Base-by-base conservation (phyloP, 1,140 invertebrate genomes). In the Ostrea denselamellosa region DNA sequence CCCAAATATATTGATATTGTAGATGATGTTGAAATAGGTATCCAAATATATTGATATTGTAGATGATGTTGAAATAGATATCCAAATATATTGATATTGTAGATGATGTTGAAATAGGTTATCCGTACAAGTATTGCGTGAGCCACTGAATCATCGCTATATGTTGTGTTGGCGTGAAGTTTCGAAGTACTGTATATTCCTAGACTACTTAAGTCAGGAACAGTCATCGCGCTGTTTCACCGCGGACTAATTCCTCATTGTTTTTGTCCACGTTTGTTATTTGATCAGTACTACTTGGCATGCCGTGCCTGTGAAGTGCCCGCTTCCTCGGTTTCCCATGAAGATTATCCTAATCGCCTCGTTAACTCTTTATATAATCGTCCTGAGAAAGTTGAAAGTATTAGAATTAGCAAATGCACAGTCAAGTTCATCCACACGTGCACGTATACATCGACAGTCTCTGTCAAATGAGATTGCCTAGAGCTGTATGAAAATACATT, bases 291-390 rank as follows among this genome's bases (percentile, higher is more conserved):
- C 25, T 28, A 28, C 28, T 77, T 22, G 25, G 68, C 68, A 10
- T 25, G 25, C 68, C 8, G 68, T 77, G 68, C 68, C 68, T 77
- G 68, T 28, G 68, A 77, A 77, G 25, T 77, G 68, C 22, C 12
- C 25, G 10, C 14, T 77, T 17, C 25, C 28, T 44, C 28, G 25
- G 68, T 77, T 77, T 77, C 68, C 68, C 68, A 77, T 77, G 68
- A 25, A 77, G 68, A 77, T 77, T 77, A 77, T 77, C 68, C 68
- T 77, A 77, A 77, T 77, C 68, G 25, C 9, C 9, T 8, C 22
- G 28, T 77, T 77, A 77, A 77, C 68, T 77, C 14, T 34, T 34
- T 77, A 12, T 28, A 25, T 22, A 77, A 77, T 77, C 68, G 25
- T 12, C 68, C 25, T 77, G 68, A 25, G 68, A 77, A 77, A 71